Base-by-base conservation (phyloP, 2,888 invertebrate species). In the Gnatocerus cornutus region DNA sequence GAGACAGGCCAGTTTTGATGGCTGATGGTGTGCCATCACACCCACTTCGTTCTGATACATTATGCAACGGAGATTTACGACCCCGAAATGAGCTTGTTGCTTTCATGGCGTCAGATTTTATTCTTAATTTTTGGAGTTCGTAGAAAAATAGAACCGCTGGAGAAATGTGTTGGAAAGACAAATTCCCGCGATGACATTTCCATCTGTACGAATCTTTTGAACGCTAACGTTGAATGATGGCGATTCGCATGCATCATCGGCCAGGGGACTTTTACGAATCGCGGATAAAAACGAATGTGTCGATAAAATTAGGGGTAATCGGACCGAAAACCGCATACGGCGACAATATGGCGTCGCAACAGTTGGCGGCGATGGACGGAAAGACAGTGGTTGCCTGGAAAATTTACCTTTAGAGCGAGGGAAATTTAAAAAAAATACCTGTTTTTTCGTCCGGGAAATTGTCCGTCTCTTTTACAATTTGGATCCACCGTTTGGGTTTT, bases 181-280 rank as follows among this genome's bases (percentile, higher is more conserved):
- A 79, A 78, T 79, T 78, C 74, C 74, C 75, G 70, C 77, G 79
- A 79, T 79, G 79, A 78, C 79, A 77, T 78, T 79, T 78, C 78
- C 79, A 79, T 79, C 77, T 78, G 77, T 74, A 75, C 76, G 76
- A 76, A 56, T 78, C 77, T 73, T 78, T 78, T 77, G 77, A 78
- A 74, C 72, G 74, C 75, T 76, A 77, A 75, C 76, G 67, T 62
- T 76, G 77, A 79, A 77, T 75, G 74, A 78, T 77, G 74, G 73
- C 72, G 73, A 71, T 76, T 72, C 72, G 70, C 74, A 76, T 77
- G 78, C 77, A 77, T 78, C 76, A 75, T 73, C 69, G 76, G 75
- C 71, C 76, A 66, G 56, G 71, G 55, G 43, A 16, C 33, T 37
- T 16, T 43, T 13, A 59, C 45, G 45, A 59, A 59, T 56, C 43